Base-by-base conservation (phyloP, 2,888 invertebrate genomes). In the Hyles lineata region DNA sequence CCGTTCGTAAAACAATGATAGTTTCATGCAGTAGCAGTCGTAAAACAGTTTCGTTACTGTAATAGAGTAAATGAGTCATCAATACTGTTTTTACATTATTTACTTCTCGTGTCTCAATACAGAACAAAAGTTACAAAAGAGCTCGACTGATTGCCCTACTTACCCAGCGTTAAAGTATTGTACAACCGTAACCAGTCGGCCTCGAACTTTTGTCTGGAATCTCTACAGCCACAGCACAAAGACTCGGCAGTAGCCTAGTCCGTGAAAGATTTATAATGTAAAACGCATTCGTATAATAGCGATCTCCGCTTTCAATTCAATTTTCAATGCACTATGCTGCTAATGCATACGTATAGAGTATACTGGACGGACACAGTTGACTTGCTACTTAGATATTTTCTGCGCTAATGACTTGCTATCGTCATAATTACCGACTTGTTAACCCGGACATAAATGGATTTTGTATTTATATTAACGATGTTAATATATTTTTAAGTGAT, bases 101-200 rank as follows among this genome's bases (percentile, higher is more conserved):
- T 67, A 50, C 67, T 43, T 43, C 43, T 50, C 21, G 19, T 71
- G 70, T 72, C 71, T 23, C 25, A 74, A 25, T 73, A 29, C 60
- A 35, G 74, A 75, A 73, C 61, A 21, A 67, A 77, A 72, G 69
- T 61, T 72, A n/a, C 70, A 71, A 72, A 59, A 74, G 77, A 76
- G 35, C 76, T 73, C 80, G 59, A 55, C n/a, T 23, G 63, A 50
- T 71, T 59, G 35, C 60, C 60, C 72, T 63, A 73, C 70, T 71
- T 76, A 74, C 72, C 77, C 72, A 74, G 69, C 73, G 69, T 70
- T 70, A 74, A 69, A 75, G 74, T 74, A 79, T 75, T 59, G 67
- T 73, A 74, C 74, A 72, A 77, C 71, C 43, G 77, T 70, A 76
- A 74, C 75, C 75, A 60, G 73, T 6, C 29, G 63, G 69, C 80